A percentile compares a stretch with the other conserved stretches of the same genome.
phyloP scores from a whole-genome alignment of 2,888 invertebrate genomes.

The Heteromyza rotundicornis region DNA sequence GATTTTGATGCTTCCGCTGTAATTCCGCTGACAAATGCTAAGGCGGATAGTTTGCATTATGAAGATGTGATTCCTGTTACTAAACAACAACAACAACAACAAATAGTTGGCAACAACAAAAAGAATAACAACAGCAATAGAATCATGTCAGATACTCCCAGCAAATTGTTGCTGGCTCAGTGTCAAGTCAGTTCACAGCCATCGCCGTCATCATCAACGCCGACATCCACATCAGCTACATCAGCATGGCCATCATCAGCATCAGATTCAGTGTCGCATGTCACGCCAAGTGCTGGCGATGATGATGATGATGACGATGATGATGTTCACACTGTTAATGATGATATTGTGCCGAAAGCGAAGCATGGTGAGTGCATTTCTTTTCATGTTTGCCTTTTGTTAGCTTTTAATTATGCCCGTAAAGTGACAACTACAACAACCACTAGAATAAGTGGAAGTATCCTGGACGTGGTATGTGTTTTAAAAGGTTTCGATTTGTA shows the following conservation, averaged over 20 bases:
- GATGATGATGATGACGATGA: slow-evolving; percentile 24
- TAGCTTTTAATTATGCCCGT: slow-evolving; percentile 55
- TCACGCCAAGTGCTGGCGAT: slow-evolving; percentile 11
- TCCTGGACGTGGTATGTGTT: no score
- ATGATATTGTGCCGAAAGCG: slow-evolving; percentile 28
- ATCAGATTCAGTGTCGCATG: slow-evolving; percentile 13
- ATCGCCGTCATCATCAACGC: neutral
- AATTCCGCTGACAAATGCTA: slow-evolving; percentile 32
- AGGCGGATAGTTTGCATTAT: slow-evolving; percentile 50
- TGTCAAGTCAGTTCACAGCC: neutral
- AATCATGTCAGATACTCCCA: slow-evolving; percentile 18
- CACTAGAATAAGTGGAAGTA: no score
- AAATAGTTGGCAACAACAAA: neutral
- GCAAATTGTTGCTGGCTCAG: slow-evolving; percentile 17
- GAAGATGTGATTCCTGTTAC: slow-evolving; percentile 43
- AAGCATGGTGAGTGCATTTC: slow-evolving; percentile 35
- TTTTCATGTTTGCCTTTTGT: slow-evolving; percentile 38
- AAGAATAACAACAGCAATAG: neutral
- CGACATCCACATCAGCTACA: slow-evolving; percentile 21
- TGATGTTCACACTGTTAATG: slow-evolving; percentile 19
- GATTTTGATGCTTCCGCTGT: slow-evolving; percentile 49
- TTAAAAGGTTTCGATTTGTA: no score
- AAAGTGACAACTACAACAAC: no score
- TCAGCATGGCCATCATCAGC: slow-evolving; percentile 21
- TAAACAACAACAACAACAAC: slow-evolving; percentile 21